phyloP scores from a whole-genome alignment of 2,113 vertebrate genomes.

The Cromileptes altivelis region DNA sequence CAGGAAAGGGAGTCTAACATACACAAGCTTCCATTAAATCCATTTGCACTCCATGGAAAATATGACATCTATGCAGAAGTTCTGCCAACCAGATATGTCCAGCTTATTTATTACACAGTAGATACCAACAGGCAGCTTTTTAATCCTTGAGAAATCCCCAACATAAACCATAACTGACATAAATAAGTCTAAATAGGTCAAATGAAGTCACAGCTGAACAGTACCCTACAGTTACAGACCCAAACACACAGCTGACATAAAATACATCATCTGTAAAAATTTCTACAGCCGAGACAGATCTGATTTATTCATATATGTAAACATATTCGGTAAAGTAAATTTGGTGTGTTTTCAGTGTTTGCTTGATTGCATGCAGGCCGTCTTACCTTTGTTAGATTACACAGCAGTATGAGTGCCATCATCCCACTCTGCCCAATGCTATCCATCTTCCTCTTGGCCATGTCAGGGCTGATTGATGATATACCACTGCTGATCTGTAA shows the following conservation, averaged over 20 bases:
- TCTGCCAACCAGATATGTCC: constrained; percentile 25
- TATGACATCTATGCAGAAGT: constrained; percentile 37
- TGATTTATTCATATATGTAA: not conserved
- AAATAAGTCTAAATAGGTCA: not conserved
- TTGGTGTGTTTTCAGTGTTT: not conserved
- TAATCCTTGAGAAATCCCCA: not conserved
- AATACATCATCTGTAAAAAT: not conserved
- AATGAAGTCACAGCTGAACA: not conserved
- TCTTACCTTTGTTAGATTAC: constrained; percentile 83
- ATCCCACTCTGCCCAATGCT: constrained; percentile 58
- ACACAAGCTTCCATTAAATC: constrained; percentile 42
- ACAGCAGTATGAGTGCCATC: constrained; percentile 80
- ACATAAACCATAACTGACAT: not conserved
- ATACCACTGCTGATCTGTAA: constrained; percentile 70
- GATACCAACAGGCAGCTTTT: constrained; percentile 6
- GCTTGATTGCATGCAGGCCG: constrained; percentile 14
- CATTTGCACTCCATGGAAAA: constrained; percentile 33
- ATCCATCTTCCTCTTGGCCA: constrained; percentile 80
- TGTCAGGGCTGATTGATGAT: constrained; percentile 32
- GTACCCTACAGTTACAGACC: not conserved
- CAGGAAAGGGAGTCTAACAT: constrained; percentile 28
- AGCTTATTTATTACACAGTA: constrained; percentile 1
- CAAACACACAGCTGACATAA: not conserved
- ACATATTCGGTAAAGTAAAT: not conserved
- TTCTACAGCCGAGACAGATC: not conserved